These are phyloP conservation scores for Heliconius cydno DNA, from an alignment of 2,888 invertebrate genomes.

Conservation along the genomic window DNA sequence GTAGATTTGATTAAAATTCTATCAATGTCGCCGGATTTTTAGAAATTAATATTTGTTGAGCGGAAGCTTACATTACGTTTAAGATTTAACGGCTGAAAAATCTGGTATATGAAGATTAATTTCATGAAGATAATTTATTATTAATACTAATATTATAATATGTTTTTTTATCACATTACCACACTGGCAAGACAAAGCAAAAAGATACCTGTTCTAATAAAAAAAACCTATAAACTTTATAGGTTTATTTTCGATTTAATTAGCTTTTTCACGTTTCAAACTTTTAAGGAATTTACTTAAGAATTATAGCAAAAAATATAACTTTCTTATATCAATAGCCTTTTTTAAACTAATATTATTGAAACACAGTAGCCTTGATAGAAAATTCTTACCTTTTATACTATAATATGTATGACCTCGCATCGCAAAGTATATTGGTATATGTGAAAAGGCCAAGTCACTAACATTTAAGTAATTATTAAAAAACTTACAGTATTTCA, in stretches of 20 bases:
- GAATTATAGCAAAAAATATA: too few relatives aligned
- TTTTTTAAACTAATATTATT: background rate
- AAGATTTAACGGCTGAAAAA: slow-evolving; percentile 27
- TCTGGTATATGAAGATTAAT: background rate
- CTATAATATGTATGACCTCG: too few relatives aligned
- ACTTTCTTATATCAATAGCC: too few relatives aligned
- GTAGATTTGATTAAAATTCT: slow-evolving; percentile 38
- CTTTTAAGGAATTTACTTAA: too few relatives aligned
- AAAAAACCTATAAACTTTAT: too few relatives aligned
- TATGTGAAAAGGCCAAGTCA: too few relatives aligned
- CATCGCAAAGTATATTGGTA: too few relatives aligned
- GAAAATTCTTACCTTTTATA: background rate
- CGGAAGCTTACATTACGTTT: slow-evolving; percentile 24
- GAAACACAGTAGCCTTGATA: background rate
- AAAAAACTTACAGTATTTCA: background rate
- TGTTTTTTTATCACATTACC: too few relatives aligned
- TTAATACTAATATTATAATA: too few relatives aligned
- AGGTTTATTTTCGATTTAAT: too few relatives aligned
- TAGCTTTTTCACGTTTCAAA: too few relatives aligned
- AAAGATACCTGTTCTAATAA: background rate
- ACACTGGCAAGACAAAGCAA: too few relatives aligned
- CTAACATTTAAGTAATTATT: background rate
- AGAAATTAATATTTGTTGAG: slow-evolving; percentile 31
- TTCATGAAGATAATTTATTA: background rate
- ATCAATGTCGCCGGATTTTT: slow-evolving; percentile 29